These are phyloP conservation scores for Platerodrilus igneus DNA, from an alignment of 2,888 invertebrate genomes.

Conservation along the genomic window DNA sequence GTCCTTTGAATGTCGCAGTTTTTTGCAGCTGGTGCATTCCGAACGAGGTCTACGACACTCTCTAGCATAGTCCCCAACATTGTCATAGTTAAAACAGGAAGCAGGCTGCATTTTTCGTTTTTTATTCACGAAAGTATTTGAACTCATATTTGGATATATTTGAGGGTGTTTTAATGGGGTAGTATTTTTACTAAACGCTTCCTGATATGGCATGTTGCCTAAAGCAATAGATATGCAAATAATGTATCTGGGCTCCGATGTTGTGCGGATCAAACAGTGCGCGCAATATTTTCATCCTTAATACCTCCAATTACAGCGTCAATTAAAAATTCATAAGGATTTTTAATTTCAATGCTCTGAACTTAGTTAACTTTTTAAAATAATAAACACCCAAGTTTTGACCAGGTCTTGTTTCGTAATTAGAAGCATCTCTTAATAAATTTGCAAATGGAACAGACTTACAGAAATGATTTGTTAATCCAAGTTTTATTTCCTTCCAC, in stretches of 20 bases:
- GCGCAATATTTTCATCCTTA: constrained; percentile 19
- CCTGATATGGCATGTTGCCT: constrained; percentile 13
- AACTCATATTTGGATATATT: no score
- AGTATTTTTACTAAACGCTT: no score
- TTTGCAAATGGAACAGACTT: constrained; percentile 21
- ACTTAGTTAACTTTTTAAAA: constrained; percentile 24
- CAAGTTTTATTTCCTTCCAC: constrained; percentile 17
- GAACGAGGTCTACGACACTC: constrained; percentile 7
- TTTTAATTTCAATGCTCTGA: constrained; percentile 15
- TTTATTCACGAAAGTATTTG: no score
- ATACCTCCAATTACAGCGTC: constrained; percentile 27
- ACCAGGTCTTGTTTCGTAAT: constrained; percentile 20
- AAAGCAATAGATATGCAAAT: constrained; percentile 14
- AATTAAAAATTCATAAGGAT: constrained; percentile 24
- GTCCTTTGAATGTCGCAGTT: constrained; percentile 3
- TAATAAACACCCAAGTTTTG: constrained; percentile 24
- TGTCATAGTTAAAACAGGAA: no score
- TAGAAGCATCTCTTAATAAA: constrained; percentile 24
- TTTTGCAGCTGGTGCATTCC: constrained; percentile 5
- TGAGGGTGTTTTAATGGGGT: no score
- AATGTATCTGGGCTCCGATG: constrained; percentile 7
- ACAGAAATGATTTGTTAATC: constrained; percentile 19
- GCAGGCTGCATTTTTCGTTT: no score
- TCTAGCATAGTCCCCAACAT: no score
- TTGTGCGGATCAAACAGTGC: constrained; percentile 16